Percentiles rank a stretch among this genome's conserved stretches.
Conservation (phyloP, 23 tunicate genomes). For the Ascidia mentula region DNA sequence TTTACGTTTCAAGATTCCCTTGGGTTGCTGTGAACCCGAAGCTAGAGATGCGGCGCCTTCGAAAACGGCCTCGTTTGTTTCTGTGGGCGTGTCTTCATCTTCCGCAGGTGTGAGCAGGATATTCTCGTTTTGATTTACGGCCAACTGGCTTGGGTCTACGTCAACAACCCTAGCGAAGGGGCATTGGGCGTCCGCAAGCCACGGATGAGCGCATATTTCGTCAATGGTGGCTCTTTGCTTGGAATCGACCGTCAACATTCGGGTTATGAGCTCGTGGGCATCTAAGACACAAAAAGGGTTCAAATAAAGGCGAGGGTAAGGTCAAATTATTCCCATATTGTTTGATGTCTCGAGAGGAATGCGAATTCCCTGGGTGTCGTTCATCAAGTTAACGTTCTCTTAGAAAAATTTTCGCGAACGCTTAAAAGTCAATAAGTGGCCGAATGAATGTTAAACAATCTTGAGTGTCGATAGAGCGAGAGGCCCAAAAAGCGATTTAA, state of each 20-base stretch:
- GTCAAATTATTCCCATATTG: no score
- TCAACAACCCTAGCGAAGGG: no score
- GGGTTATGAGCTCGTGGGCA: conserved; percentile 44
- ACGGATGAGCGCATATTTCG: conserved; percentile 45
- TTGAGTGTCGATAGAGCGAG: background rate
- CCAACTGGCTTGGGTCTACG: background rate
- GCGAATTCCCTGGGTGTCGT: no score
- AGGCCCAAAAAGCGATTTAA: background rate
- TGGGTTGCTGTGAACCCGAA: conserved; percentile 2
- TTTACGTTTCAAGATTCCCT: conserved; percentile 18
- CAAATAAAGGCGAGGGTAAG: no score
- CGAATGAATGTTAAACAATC: background rate
- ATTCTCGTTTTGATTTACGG: conserved; percentile 3
- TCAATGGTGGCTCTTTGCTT: conserved; percentile 59
- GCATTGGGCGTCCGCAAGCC: conserved; percentile 21
- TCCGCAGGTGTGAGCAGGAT: background rate
- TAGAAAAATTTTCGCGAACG: no score
- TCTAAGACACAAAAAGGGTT: no score
- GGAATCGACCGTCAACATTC: conserved; percentile 65
- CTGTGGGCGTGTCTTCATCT: background rate
- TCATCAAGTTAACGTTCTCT: no score
- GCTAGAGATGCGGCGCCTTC: background rate
- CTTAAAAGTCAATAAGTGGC: background rate
- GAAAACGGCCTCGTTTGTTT: background rate
- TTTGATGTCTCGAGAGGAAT: no score